phyloP scores from a whole-genome alignment of 2,888 invertebrate species.

The Operophtera brumata region DNA sequence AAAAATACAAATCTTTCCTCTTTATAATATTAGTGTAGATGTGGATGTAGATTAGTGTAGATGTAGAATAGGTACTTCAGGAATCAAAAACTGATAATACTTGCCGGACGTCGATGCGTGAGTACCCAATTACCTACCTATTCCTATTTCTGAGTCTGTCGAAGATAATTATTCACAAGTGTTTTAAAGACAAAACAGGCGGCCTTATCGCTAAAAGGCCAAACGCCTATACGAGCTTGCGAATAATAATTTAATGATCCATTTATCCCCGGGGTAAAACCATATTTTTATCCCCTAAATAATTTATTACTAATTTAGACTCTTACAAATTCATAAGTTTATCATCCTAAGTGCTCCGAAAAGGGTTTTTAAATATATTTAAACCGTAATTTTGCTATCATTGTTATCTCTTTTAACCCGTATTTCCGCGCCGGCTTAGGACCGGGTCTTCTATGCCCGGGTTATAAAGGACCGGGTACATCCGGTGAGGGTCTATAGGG shows the following conservation, averaged over 20 bases:
- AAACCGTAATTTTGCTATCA: conserved; percentile 5
- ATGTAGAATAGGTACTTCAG: too few species aligned
- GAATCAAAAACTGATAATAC: too few species aligned
- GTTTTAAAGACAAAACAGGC: neutral
- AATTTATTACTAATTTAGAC: conserved; percentile 12
- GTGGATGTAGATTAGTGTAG: too few species aligned
- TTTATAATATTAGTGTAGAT: too few species aligned
- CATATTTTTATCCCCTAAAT: conserved; percentile 3
- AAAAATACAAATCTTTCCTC: too few species aligned
- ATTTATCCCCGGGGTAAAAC: neutral
- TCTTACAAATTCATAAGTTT: conserved; percentile 15
- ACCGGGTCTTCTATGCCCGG: conserved; percentile 6
- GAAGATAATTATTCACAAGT: too few species aligned
- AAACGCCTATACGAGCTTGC: neutral
- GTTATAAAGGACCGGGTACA: conserved; percentile 2
- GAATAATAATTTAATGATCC: neutral
- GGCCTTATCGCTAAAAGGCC: too few species aligned
- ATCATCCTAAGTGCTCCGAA: conserved; percentile 12
- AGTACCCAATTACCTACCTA: too few species aligned
- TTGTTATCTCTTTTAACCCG: conserved; percentile 17
- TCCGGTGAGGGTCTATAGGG: conserved; percentile 18
- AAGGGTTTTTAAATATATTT: conserved; percentile 16
- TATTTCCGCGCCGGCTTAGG: conserved; percentile 13
- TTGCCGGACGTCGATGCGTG: too few species aligned
- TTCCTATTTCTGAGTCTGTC: too few species aligned